These are phyloP conservation scores for Myripristis jacobus DNA, from an alignment of 2,797 vertebrate genomes.

Conservation along the genomic window DNA sequence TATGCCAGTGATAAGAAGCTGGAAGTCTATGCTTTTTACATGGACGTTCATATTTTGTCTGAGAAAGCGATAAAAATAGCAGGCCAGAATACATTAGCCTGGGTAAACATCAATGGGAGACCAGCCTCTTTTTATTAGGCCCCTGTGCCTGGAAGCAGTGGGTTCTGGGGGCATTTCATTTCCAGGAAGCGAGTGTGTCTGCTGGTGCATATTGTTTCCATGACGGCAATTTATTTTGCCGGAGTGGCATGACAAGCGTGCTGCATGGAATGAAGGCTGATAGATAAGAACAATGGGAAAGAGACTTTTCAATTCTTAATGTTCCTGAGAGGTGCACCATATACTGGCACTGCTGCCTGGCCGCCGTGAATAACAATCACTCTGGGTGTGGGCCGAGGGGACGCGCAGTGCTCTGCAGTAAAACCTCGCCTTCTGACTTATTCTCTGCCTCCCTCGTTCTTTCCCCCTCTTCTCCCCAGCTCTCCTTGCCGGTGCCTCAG, in stretches of 20 bases:
- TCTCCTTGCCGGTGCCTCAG: constrained; percentile 24
- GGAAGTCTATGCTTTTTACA: constrained; percentile 54
- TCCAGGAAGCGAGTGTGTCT: constrained; percentile 56
- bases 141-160: constrained; percentile 57
- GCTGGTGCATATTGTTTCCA: constrained; percentile 74
- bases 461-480: constrained; percentile 32
- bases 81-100: constrained; percentile 71
- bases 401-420: constrained; percentile 50
- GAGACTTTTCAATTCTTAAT: constrained; percentile 75
- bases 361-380: constrained; percentile 72
- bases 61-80: constrained; percentile 55
- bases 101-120: constrained; percentile 71
- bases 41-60: constrained; percentile 65
- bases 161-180: constrained; percentile 69
- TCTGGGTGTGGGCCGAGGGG: constrained; percentile 48
- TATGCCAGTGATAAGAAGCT: constrained; percentile 45
- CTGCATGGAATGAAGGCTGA: constrained; percentile 69
- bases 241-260: constrained; percentile 63
- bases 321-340: constrained; percentile 56
- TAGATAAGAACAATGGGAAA: constrained; percentile 76
- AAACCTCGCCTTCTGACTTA: constrained; percentile 35
- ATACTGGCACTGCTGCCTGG: constrained; percentile 38
- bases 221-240: constrained; percentile 77
- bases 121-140: constrained; percentile 70
- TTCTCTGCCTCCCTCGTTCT: constrained; percentile 6